Evolutionary conservation across 2,797 vertebrate genomes (phyloP).

Genomic region (Chelon labrosus): DNA sequence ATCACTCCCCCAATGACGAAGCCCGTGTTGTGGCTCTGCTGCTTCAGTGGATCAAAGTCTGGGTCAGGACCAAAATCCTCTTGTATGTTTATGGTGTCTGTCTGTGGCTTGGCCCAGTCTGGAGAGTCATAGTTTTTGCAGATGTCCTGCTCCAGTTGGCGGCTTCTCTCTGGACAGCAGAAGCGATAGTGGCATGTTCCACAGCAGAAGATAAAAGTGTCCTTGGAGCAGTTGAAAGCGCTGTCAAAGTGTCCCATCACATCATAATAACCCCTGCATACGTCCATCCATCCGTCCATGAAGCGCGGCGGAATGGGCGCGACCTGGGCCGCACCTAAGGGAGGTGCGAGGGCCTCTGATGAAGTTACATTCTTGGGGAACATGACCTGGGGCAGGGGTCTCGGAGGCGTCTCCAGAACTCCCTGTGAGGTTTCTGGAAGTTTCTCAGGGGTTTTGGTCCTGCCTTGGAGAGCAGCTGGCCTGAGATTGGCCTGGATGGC

Average conservation of each 20-base stretch:
- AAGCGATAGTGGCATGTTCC: constrained; percentile 95
- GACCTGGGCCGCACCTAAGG: constrained; percentile 78
- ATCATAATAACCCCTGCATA: constrained; percentile 93
- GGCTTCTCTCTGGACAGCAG: constrained; percentile 91
- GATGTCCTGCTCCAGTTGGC: constrained; percentile 89
- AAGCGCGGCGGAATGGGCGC: constrained; percentile 73
- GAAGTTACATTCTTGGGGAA: constrained; percentile 85
- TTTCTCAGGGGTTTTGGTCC: constrained; percentile 55
- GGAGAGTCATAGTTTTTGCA: constrained; percentile 92
- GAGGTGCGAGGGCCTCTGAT: constrained; percentile 77
- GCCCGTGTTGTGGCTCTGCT: constrained; percentile 90
- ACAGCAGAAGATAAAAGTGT: constrained; percentile 91
- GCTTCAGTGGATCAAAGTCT: constrained; percentile 85
- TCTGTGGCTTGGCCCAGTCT: constrained; percentile 90
- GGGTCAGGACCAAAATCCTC: constrained; percentile 75
- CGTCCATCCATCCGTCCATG: constrained; percentile 84
- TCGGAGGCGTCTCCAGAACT: constrained; percentile 77
- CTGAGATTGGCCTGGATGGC: constrained; percentile 66
- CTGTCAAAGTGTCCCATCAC: constrained; percentile 95
- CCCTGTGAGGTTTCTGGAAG: constrained; percentile 62
- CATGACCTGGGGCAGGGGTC: constrained; percentile 86
- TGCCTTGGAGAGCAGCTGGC: constrained; percentile 69
- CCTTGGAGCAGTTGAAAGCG: constrained; percentile 94
- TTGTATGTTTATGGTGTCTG: constrained; percentile 77
- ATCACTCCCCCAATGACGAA: constrained; percentile 94